Percentiles rank a stretch among this genome's conserved stretches.
Conservation (phyloP, 2,113 vertebrate genomes). For the Erpornis zantholeuca region DNA sequence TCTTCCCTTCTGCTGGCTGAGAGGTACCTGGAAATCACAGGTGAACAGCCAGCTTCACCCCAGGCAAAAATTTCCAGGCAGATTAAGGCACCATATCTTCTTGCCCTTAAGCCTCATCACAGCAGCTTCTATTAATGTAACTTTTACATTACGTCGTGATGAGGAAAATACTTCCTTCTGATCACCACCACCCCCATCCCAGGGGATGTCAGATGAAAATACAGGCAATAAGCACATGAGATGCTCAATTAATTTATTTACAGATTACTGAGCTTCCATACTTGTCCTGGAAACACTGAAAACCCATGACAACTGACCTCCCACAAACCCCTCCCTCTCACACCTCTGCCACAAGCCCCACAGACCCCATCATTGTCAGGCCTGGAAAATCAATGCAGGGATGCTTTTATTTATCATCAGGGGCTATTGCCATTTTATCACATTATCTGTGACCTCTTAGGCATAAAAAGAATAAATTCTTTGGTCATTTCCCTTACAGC, state of each 20-base stretch:
- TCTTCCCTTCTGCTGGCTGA: neutral
- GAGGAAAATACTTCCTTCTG: neutral
- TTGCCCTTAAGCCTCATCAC: neutral
- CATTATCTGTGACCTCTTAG: neutral
- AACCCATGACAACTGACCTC: neutral
- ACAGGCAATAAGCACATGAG: neutral
- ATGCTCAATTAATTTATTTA: neutral
- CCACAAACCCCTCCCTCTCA: neutral
- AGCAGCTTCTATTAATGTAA: neutral
- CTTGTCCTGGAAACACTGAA: neutral
- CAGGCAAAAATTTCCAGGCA: neutral
- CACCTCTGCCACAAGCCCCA: neutral
- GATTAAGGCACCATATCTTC: neutral
- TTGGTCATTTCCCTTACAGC: neutral
- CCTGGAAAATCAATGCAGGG: neutral
- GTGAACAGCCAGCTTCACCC: neutral
- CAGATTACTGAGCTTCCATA: neutral
- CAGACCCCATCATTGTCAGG: neutral
- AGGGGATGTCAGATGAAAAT: neutral
- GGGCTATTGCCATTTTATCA: neutral
- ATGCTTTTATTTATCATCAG: neutral
- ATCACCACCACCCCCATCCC: neutral
- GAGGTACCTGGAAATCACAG: neutral
- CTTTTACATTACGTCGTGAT: fast-evolving
- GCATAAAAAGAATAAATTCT: neutral